Conservation (phyloP, 2,888 invertebrate species). For the Adela reaumurella region DNA sequence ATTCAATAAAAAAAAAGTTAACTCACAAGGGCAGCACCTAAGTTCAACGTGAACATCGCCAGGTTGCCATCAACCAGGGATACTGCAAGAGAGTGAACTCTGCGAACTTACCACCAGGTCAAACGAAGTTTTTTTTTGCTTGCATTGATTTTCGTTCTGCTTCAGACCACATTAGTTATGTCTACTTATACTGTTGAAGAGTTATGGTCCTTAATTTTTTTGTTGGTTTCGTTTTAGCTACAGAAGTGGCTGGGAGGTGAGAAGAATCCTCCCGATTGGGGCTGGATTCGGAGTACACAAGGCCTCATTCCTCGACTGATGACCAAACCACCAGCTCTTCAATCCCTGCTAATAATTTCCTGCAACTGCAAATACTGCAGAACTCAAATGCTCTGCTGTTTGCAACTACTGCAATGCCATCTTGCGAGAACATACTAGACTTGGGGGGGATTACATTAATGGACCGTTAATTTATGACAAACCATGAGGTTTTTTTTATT, state of each 20-base stretch:
- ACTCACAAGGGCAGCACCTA: slow-evolving; percentile 1
- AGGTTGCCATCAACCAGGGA: slow-evolving; percentile 1
- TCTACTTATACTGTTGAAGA: not conserved
- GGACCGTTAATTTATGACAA: slow-evolving; percentile 4
- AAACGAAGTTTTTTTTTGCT: not conserved
- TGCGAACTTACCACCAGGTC: not conserved
- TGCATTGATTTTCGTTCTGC: not conserved
- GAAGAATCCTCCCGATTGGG: too few relatives aligned
- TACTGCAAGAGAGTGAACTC: not conserved
- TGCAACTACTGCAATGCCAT: too few relatives aligned
- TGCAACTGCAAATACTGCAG: too few relatives aligned
- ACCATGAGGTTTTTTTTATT: too few relatives aligned
- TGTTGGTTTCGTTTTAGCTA: too few relatives aligned
- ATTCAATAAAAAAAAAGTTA: too few relatives aligned
- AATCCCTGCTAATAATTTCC: too few relatives aligned
- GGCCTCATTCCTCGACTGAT: too few relatives aligned
- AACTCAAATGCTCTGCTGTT: too few relatives aligned
- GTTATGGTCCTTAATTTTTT: not conserved
- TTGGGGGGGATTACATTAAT: slow-evolving; percentile 4
- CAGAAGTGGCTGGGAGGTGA: too few relatives aligned
- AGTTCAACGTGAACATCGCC: not conserved
- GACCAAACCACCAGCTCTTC: too few relatives aligned
- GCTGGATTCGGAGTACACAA: too few relatives aligned
- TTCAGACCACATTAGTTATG: not conserved
- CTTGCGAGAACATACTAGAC: not conserved